Conservation (phyloP, 2,113 vertebrate genomes). For the Notarius quadriscutis region DNA sequence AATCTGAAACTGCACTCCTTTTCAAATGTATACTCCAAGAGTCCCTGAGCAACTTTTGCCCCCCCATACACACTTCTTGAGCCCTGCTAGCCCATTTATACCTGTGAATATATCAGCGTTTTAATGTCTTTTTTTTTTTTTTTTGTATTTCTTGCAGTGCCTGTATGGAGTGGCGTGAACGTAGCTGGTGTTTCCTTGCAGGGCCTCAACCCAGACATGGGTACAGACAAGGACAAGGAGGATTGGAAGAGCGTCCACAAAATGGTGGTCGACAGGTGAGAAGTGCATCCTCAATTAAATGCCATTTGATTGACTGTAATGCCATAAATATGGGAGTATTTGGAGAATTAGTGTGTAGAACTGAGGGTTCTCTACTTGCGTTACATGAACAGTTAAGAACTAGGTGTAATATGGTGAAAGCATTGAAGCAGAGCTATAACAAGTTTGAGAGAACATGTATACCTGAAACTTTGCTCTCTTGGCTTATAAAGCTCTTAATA, state of each 20-base stretch:
- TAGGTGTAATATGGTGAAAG: not conserved
- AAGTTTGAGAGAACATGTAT: not conserved
- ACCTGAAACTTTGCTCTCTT: not conserved
- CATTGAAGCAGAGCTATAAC: not conserved
- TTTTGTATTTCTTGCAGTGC: slow-evolving; percentile 72
- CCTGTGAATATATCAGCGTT: not conserved
- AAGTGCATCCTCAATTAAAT: not conserved
- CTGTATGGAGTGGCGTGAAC: slow-evolving; percentile 96
- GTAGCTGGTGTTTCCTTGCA: slow-evolving; percentile 92
- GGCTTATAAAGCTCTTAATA: not conserved
- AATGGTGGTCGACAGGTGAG: slow-evolving; percentile 93
- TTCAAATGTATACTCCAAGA: too few species aligned
- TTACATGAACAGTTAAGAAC: not conserved
- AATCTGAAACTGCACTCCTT: too few species aligned
- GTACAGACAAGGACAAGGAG: slow-evolving; percentile 83
- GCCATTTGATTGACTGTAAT: not conserved
- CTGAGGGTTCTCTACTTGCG: not conserved
- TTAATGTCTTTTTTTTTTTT: not conserved
- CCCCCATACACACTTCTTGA: too few species aligned
- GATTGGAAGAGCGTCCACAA: slow-evolving; percentile 93
- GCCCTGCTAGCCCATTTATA: not conserved
- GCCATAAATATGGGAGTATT: not conserved
- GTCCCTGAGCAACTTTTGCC: too few species aligned
- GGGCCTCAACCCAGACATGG: slow-evolving; percentile 84
- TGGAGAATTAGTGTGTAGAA: not conserved